A percentile compares a stretch with the other conserved stretches of the same genome.
phyloP scores from a whole-genome alignment of 2,113 vertebrate genomes.

The Varanus komodoensis region DNA sequence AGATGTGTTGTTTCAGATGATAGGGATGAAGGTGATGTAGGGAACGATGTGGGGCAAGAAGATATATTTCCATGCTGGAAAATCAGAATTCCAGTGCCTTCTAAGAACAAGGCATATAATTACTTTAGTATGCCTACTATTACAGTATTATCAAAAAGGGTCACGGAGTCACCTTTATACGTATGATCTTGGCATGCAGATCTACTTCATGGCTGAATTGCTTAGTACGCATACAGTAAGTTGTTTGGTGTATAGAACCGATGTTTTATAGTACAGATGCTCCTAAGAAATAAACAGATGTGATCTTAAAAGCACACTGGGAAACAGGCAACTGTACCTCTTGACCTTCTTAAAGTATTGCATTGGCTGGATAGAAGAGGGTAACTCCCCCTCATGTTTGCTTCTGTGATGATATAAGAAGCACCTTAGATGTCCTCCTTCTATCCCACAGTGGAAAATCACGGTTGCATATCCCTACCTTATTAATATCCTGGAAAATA shows the following conservation, averaged over 20 bases:
- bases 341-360: neutral
- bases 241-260: neutral
- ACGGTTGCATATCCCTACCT: neutral
- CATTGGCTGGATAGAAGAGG: neutral
- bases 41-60: too few relatives aligned
- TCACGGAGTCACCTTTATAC: neutral
- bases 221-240: neutral
- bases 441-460: neutral
- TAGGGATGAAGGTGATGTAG: too few relatives aligned
- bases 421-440: conserved; percentile 10
- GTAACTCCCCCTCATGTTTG: neutral
- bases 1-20: neutral
- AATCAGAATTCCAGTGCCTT: neutral
- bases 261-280: neutral
- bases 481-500: neutral
- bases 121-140: neutral
- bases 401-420: neutral
- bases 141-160: neutral
- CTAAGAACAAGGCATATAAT: neutral
- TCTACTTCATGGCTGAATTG: neutral
- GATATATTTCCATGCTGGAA: neutral
- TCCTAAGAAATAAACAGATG: neutral
- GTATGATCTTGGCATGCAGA: neutral
- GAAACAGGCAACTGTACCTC: neutral
- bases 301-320: neutral